These are phyloP conservation scores for Xenus cinereus DNA, from an alignment of 2,113 vertebrate genomes.

Conservation along the genomic window DNA sequence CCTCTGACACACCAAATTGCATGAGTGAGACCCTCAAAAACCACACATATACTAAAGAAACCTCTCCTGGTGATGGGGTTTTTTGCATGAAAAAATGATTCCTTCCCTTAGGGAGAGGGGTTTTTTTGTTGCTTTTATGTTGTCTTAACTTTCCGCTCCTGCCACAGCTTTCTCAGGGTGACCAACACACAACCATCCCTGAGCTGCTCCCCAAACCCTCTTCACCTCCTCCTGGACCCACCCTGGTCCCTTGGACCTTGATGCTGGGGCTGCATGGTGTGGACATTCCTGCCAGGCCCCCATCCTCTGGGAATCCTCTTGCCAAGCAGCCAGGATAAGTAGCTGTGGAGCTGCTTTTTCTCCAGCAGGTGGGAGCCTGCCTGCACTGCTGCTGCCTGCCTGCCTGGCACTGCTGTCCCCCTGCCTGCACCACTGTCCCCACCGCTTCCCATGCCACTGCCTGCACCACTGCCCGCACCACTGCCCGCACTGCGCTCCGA, in stretches of 20 bases:
- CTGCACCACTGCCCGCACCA: neutral
- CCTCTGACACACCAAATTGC: neutral
- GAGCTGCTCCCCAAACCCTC: neutral
- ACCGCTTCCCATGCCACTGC: neutral
- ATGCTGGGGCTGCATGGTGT: neutral
- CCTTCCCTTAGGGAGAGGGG: neutral
- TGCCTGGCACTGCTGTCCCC: too few species aligned
- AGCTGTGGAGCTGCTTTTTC: neutral
- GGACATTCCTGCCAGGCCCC: neutral
- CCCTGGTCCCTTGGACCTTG: neutral
- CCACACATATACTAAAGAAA: neutral
- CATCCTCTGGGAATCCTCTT: accelerated
- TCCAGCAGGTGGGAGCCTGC: slow-evolving; percentile 45
- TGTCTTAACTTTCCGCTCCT: neutral
- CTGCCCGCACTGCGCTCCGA: accelerated
- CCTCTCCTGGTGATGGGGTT: accelerated
- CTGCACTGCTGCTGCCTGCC: neutral
- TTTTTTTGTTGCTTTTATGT: neutral
- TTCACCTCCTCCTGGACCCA: accelerated
- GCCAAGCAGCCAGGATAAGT: neutral
- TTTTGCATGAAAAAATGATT: neutral
- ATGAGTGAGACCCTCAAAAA: neutral
- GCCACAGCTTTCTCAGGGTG: neutral
- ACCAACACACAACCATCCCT: neutral
- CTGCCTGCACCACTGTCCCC: too few species aligned